phyloP scores from a whole-genome alignment of 2,113 vertebrate genomes.

The Larimichthys crocea region DNA sequence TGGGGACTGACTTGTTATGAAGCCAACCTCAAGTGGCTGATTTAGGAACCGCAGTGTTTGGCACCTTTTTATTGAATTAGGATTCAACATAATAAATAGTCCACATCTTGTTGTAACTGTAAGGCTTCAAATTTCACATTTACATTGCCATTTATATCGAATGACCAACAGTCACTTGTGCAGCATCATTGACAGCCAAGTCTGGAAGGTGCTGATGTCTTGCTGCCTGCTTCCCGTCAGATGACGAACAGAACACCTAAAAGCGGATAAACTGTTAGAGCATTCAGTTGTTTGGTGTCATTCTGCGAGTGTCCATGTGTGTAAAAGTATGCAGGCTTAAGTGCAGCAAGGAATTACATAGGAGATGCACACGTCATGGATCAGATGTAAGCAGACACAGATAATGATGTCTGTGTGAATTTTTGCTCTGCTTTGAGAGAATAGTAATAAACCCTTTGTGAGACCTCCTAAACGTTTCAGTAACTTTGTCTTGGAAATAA shows the following conservation, averaged over 20 bases:
- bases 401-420: too few species aligned
- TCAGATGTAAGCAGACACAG: too few species aligned
- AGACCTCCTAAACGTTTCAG: neutral
- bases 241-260: constrained; percentile 22
- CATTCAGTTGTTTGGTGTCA: neutral
- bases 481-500: neutral
- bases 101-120: neutral
- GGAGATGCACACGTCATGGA: too few species aligned
- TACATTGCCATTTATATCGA: neutral
- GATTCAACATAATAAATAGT: neutral
- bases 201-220: neutral
- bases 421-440: too few species aligned
- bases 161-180: neutral
- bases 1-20: too few species aligned
- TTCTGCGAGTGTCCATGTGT: neutral
- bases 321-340: constrained; percentile 2
- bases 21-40: too few species aligned
- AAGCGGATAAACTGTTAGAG: neutral
- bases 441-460: too few species aligned
- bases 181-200: neutral
- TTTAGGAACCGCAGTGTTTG: too few species aligned
- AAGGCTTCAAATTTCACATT: neutral
- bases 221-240: constrained; percentile 1
- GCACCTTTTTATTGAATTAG: too few species aligned
- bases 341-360: neutral